Percentiles rank a stretch among this genome's conserved stretches.
These are phyloP conservation scores for Phocoena phocoena DNA, from an alignment of 2,113 vertebrate species.

Conservation along the genomic window DNA sequence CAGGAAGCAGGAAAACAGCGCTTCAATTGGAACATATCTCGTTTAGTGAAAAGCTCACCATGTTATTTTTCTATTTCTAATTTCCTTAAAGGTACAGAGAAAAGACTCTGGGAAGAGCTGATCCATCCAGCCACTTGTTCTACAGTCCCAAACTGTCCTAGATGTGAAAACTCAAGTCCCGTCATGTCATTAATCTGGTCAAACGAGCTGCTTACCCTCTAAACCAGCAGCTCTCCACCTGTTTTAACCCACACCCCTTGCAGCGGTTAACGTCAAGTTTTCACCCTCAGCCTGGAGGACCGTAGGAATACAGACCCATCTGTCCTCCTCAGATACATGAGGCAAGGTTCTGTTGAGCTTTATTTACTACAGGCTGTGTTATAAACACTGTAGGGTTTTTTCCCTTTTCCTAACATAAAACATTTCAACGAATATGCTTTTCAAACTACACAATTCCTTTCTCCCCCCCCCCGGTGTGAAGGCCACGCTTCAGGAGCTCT, in stretches of 20 bases:
- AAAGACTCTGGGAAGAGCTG: neutral
- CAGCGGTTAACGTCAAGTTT: neutral
- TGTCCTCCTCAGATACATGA: neutral
- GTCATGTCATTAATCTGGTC: too few species aligned
- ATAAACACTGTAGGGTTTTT: neutral
- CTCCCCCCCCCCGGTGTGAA: neutral
- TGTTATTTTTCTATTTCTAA: neutral
- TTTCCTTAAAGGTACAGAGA: neutral
- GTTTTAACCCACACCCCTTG: neutral
- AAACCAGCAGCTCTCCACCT: neutral
- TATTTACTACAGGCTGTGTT: neutral
- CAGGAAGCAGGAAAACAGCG: neutral
- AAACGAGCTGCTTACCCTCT: neutral
- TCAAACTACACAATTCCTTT: neutral
- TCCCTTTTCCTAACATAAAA: neutral
- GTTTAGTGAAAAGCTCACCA: neutral
- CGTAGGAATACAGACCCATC: accelerated
- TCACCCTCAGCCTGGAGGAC: accelerated
- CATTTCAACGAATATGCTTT: neutral
- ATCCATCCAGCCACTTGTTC: too few species aligned
- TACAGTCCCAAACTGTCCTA: neutral
- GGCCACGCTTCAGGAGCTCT: neutral
- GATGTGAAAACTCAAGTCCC: neutral
- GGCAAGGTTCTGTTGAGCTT: neutral
- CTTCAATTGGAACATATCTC: neutral